Evolutionary conservation across 2,888 invertebrate species (phyloP), one percentile per base, ranked within the genome.

Genomic region (Synergus umbraculus): DNA sequence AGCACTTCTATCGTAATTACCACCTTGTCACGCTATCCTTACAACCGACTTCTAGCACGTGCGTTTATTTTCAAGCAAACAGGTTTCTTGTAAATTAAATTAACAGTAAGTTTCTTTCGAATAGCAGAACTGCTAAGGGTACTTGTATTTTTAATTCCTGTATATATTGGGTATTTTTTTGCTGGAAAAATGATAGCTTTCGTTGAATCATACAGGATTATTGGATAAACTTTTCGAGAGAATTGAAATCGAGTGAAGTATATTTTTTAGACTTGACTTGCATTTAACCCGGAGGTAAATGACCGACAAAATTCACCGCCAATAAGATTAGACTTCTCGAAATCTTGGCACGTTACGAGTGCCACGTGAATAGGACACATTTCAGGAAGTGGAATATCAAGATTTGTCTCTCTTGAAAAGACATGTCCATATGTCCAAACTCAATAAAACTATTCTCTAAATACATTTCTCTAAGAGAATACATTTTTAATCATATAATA

Each of bases 251-350:
- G 49, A 76, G 0, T 29, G 2, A 41, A 22, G 22, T 8, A 9
- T 49, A 12, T 46, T 37, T 54, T 22, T 73, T 37, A 37, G 9
- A 49, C 29, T n/a, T 37, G 54, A 73, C 65, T 8, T 43, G 15
- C n/a, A 65, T n/a, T 65, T 37, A 49, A 37, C 73, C 15, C 60
- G 4, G 65, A 13, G 65, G 77, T 78, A 78, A 78, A 78, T 66
- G 77, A 66, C 77, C 77, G 43, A 41, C 12, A 85, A 86, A 85
- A 86, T 86, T 85, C 83, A 83, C 84, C 79, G 80, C 79, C 83
- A 80, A 77, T 79, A 79, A 78, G 66, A 46, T 54, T 78, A 81
- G 66, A 81, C 81, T 85, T 82, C 84, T 83, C 82, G 82, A 85
- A 85, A 85, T 85, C 81, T 86, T 86, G 85, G 83, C 84, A 85